These are phyloP conservation scores for Operophtera brumata DNA, from an alignment of 2,888 invertebrate genomes.

Conservation along the genomic window DNA sequence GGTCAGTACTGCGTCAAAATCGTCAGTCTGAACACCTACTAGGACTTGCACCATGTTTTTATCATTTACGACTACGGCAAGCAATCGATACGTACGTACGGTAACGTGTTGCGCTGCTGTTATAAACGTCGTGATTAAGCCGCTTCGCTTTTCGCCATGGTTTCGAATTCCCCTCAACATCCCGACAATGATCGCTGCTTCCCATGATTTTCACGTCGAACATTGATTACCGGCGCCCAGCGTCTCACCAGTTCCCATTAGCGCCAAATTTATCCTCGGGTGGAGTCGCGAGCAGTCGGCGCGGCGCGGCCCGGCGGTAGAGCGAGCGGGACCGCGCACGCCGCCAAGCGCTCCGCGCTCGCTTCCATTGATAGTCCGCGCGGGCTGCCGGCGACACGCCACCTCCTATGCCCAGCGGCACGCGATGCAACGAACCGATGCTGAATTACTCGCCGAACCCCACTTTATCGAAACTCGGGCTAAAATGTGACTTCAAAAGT, in stretches of 20 bases:
- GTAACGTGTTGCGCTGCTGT: slow-evolving; percentile 31
- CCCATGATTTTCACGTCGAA: slow-evolving; percentile 67
- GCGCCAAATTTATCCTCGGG: slow-evolving; percentile 79
- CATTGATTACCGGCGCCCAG: slow-evolving; percentile 76
- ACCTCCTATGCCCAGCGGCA: slow-evolving; percentile 50
- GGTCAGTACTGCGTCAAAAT: slow-evolving; percentile 21
- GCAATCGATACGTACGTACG: slow-evolving; percentile 30
- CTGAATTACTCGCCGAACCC: slow-evolving; percentile 47
- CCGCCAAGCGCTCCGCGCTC: slow-evolving; percentile 39
- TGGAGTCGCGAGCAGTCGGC: slow-evolving; percentile 64
- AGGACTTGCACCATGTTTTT: slow-evolving; percentile 29
- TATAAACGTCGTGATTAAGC: slow-evolving; percentile 13
- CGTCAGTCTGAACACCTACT: slow-evolving; percentile 23
- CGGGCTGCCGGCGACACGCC: slow-evolving; percentile 68
- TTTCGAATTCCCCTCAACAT: slow-evolving; percentile 29
- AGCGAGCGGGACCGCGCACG: slow-evolving; percentile 56
- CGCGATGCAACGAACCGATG: slow-evolving; percentile 51
- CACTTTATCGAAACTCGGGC: slow-evolving; percentile 48
- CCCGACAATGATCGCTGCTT: slow-evolving; percentile 52
- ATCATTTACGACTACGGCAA: slow-evolving; percentile 18
- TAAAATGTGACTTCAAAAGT: slow-evolving; percentile 57
- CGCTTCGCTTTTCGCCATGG: slow-evolving; percentile 32
- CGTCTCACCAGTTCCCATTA: slow-evolving; percentile 69
- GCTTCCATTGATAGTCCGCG: slow-evolving; percentile 72
- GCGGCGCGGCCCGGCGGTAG: slow-evolving; percentile 46